Evolutionary conservation across 2,888 invertebrate genomes (phyloP).

Genomic region (Resseliella maxima): DNA sequence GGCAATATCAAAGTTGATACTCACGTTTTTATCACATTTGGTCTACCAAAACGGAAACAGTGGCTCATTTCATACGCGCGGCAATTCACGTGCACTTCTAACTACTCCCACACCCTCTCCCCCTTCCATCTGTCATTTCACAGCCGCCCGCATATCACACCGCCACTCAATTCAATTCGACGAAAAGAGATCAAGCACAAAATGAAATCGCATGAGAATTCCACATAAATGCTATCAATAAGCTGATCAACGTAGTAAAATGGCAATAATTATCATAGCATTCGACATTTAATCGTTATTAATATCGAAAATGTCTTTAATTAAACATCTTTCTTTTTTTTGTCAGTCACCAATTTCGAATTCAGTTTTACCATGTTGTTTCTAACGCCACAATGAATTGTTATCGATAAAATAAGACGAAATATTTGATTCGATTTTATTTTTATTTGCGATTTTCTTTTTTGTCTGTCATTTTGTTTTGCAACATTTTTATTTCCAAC

Average conservation of each 20-base stretch:
- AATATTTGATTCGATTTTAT: too few species aligned
- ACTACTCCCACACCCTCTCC: neutral
- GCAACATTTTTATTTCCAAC: too few species aligned
- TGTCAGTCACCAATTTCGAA: too few species aligned
- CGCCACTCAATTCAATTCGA: too few species aligned
- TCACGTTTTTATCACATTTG: slow-evolving; percentile 46
- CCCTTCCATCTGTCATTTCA: too few species aligned
- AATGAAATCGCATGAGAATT: slow-evolving; percentile 25
- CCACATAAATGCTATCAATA: slow-evolving; percentile 34
- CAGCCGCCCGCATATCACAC: too few species aligned
- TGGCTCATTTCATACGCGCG: neutral
- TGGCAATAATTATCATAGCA: slow-evolving; percentile 4
- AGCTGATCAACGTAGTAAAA: slow-evolving; percentile 37
- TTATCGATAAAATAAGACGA: too few species aligned
- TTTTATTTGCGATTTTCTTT: too few species aligned
- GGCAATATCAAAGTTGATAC: slow-evolving; percentile 37
- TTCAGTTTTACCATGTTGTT: too few species aligned
- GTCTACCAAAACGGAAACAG: neutral
- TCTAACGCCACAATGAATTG: too few species aligned
- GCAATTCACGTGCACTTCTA: neutral
- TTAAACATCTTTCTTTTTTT: neutral
- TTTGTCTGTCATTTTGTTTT: too few species aligned
- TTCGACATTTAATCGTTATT: neutral
- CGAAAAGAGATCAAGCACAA: neutral
- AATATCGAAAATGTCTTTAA: slow-evolving; percentile 11